A percentile compares a stretch with the other conserved stretches of the same genome.
These are phyloP conservation scores for Centropristis striata DNA, from an alignment of 2,113 vertebrate genomes.

Conservation along the genomic window DNA sequence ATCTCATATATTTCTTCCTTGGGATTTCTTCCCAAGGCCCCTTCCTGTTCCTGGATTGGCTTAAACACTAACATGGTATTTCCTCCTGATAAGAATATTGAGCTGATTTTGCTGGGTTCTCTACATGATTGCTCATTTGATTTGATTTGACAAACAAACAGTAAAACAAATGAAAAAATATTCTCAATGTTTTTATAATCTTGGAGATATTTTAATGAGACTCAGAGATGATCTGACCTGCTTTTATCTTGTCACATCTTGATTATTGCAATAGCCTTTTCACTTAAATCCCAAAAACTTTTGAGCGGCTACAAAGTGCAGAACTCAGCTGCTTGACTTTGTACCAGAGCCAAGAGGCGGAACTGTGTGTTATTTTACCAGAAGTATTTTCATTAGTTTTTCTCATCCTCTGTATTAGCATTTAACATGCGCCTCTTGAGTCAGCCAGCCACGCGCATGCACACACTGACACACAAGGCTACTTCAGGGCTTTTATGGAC, in stretches of 20 bases:
- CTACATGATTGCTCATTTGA: neutral
- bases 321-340: neutral
- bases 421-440: neutral
- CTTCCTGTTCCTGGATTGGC: too few relatives aligned
- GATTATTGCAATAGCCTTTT: neutral
- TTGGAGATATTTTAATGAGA: neutral
- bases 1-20: too few relatives aligned
- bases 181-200: neutral
- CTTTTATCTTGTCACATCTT: neutral
- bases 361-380: neutral
- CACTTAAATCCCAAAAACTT: neutral
- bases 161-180: too few relatives aligned
- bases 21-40: too few relatives aligned
- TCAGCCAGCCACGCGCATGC: neutral
- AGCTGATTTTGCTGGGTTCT: neutral
- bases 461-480: neutral
- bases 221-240: neutral
- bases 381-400: neutral
- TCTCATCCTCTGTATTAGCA: neutral
- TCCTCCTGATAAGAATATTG: neutral
- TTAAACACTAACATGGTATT: too few relatives aligned
- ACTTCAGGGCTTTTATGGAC: constrained; percentile 10
- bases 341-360: neutral
- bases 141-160: neutral
- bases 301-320: neutral